Base-by-base conservation (phyloP, 2,888 invertebrate species). In the Hydraecia micacea region DNA sequence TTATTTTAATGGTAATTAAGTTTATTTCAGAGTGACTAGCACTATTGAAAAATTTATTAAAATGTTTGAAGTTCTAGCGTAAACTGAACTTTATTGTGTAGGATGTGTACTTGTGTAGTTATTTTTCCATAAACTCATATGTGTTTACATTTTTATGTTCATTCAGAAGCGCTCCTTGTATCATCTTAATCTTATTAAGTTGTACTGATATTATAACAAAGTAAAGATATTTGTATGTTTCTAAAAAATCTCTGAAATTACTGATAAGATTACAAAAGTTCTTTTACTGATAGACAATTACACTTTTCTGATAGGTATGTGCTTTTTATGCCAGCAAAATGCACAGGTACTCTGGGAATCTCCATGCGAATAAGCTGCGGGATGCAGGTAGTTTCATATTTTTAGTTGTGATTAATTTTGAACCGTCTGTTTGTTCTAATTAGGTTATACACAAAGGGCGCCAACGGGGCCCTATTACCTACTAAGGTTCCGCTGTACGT, bases 101-200 rank as follows among this genome's bases (percentile, higher is more conserved):
- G 1, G 36, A 36, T n/a, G n/a, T n/a, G n/a, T n/a, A n/a, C n/a
- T n/a, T 36, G 1, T 36, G 3, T 2, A 36, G 36, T 36, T 36
- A 36, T 36, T 36, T 36, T 36, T 36, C 36, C 36, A 36, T 36
- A 36, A 36, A 36, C 36, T 36, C 36, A 1, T 36, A 36, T 36
- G 1, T 36, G 1, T 36, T 36, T 36, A 36, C n/a, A n/a, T n/a
- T n/a, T n/a, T n/a, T n/a, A 32, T 1, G 32, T 1, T 32, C 1
- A 32, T n/a, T n/a, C 1, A 32, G 2, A 32, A 32, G 2, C 1
- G 32, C 1, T 32, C 2, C 1, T 1, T 1, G 32, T 1, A 1
- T 2, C 1, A 2, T 1, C 32, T 2, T 32, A 1, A 1, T 2
- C 32, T 32, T 2, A 32, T 2, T 32, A 2, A 32, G 32, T 2